Conservation (phyloP, 1,140 invertebrate genomes). For the Sitophilus oryzae region DNA sequence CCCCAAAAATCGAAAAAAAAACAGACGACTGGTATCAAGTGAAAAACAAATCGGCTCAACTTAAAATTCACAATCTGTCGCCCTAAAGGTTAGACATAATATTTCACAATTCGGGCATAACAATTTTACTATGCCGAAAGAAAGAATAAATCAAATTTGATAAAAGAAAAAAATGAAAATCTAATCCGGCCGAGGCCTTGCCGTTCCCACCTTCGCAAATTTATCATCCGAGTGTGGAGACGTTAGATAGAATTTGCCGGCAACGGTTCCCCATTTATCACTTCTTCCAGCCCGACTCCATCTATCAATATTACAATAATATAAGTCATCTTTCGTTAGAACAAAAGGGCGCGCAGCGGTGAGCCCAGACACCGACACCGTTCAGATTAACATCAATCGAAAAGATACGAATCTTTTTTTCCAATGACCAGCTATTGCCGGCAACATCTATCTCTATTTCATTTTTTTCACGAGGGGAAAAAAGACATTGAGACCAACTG, state of each 20-base stretch:
- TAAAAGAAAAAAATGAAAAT: slow-evolving; percentile 38
- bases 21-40: background rate
- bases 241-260: slow-evolving; percentile 34
- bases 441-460: no score
- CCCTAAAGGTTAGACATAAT: slow-evolving; percentile 22
- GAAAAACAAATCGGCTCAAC: no score
- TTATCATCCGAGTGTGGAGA: slow-evolving; percentile 30
- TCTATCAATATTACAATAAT: slow-evolving; percentile 37
- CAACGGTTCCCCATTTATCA: slow-evolving; percentile 34
- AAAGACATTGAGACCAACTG: no score
- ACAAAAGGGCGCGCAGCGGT: slow-evolving; percentile 31
- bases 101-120: slow-evolving; percentile 22
- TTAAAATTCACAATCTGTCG: slow-evolving; percentile 20
- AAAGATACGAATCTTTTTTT: background rate
- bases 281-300: slow-evolving; percentile 32
- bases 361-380: slow-evolving; percentile 20
- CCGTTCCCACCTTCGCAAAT: slow-evolving; percentile 34
- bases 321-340: slow-evolving; percentile 33
- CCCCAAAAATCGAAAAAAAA: slow-evolving; percentile 1
- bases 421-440: no score
- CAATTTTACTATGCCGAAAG: slow-evolving; percentile 16
- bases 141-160: slow-evolving; percentile 37
- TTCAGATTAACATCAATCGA: slow-evolving; percentile 8
- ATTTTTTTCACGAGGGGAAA: no score
- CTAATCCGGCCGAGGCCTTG: slow-evolving; percentile 31